These are phyloP conservation scores for Oikopleura dioica DNA, from an alignment of 23 tunicate genomes.

Conservation along the genomic window DNA sequence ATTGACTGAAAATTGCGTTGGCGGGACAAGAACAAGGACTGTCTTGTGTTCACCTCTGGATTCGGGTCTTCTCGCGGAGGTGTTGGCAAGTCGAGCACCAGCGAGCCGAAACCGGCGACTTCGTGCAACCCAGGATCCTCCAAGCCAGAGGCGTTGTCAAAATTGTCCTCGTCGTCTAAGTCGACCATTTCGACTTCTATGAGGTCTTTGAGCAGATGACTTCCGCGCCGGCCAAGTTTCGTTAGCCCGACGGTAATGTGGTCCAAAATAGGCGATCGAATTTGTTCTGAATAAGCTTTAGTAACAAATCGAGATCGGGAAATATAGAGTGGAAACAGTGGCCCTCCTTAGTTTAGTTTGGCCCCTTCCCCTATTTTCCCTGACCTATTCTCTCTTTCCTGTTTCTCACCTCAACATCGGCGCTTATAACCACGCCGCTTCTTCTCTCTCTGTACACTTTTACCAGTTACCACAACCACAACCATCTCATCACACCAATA, in stretches of 20 bases:
- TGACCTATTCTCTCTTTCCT: too few relatives aligned
- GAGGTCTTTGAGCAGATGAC: background rate
- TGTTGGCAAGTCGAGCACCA: background rate
- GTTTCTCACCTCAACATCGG: too few relatives aligned
- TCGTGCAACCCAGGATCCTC: background rate
- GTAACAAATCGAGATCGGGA: background rate
- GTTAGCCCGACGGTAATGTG: background rate
- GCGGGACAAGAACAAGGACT: background rate
- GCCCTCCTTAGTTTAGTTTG: too few relatives aligned
- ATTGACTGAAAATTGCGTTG: background rate
- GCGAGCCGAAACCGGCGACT: background rate
- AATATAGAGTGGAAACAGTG: too few relatives aligned
- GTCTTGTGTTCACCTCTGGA: background rate
- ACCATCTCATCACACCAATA: too few relatives aligned
- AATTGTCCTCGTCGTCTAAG: background rate
- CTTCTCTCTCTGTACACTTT: too few relatives aligned
- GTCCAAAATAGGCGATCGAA: background rate
- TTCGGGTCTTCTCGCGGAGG: background rate
- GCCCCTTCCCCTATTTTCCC: too few relatives aligned
- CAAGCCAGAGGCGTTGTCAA: background rate
- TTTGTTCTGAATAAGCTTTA: background rate
- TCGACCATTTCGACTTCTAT: background rate
- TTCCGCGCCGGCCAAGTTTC: background rate
- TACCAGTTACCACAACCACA: too few relatives aligned
- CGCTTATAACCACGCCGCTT: too few relatives aligned